Evolutionary conservation across 2,888 invertebrate species (phyloP).

Genomic region (Brachynemurus nebulosus): DNA sequence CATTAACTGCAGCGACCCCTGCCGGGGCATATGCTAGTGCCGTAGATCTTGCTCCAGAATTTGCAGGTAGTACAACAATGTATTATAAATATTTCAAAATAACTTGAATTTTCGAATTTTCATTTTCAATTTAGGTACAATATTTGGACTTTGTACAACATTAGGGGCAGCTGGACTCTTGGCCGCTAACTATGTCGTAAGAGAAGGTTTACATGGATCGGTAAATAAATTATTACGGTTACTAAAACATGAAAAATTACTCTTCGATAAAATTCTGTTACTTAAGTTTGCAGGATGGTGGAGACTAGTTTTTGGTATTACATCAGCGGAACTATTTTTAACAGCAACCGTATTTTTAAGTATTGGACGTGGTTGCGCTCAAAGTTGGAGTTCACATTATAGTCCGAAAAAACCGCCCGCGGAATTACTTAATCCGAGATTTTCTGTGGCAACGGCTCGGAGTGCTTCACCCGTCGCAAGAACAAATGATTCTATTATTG

Average conservation of each 20-base stretch:
- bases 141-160: conserved; percentile 37
- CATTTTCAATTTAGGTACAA: conserved; percentile 27
- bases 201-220: conserved; percentile 41
- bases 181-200: conserved; percentile 42
- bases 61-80: conserved; percentile 28
- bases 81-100: background rate
- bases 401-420: background rate
- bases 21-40: conserved; percentile 43
- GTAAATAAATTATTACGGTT: conserved; percentile 26
- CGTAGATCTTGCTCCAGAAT: conserved; percentile 43
- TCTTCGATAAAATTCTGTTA: background rate
- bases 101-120: background rate
- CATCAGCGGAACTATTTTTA: conserved; percentile 39
- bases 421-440: background rate
- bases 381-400: conserved; percentile 36
- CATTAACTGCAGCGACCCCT: conserved; percentile 41
- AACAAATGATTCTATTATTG: background rate
- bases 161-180: conserved; percentile 40
- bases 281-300: conserved; percentile 41
- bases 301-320: conserved; percentile 43
- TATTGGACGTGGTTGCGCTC: conserved; percentile 42
- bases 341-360: conserved; percentile 41
- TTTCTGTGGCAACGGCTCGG: background rate
- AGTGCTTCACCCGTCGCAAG: background rate
- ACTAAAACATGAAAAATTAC: background rate